Conservation (phyloP, 1,140 invertebrate genomes). For the Archivesica marissinica region DNA sequence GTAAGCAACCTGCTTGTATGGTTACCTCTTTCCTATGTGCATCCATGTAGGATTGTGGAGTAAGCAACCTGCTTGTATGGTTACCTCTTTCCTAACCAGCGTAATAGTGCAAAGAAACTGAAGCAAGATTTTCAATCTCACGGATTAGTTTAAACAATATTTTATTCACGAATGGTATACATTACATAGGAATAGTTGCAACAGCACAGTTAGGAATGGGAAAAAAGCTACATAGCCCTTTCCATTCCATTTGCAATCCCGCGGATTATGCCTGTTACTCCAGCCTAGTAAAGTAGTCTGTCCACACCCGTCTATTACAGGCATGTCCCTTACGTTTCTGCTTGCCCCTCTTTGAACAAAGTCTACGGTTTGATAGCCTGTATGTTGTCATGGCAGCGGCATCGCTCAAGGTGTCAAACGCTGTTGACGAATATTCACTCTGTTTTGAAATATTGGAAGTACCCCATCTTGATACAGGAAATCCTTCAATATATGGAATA, state of each 20-base stretch:
- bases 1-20: no score
- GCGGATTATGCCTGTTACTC: not conserved
- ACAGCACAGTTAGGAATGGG: no score
- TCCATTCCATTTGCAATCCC: not conserved
- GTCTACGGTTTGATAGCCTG: conserved; percentile 24
- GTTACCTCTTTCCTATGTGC: no score
- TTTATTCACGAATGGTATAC: no score
- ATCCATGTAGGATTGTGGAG: no score
- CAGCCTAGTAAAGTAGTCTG: conserved; percentile 40
- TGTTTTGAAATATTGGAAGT: not conserved
- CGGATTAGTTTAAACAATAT: no score
- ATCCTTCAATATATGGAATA: conserved; percentile 31
- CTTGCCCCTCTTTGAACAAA: conserved; percentile 21
- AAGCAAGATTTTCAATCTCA: no score
- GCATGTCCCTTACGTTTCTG: not conserved
- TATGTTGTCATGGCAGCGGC: not conserved
- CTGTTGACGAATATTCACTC: not conserved
- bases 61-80: no score
- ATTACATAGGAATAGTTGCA: no score
- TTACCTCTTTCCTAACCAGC: no score
- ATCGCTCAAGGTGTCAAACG: not conserved
- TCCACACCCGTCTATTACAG: conserved; percentile 39
- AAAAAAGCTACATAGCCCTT: no score
- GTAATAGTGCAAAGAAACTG: no score
- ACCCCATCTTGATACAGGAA: conserved; percentile 1